Evolutionary conservation across 2,797 vertebrate species (phyloP), one percentile per base, ranked within the genome.

Genomic region (Spinus olivaceus): DNA sequence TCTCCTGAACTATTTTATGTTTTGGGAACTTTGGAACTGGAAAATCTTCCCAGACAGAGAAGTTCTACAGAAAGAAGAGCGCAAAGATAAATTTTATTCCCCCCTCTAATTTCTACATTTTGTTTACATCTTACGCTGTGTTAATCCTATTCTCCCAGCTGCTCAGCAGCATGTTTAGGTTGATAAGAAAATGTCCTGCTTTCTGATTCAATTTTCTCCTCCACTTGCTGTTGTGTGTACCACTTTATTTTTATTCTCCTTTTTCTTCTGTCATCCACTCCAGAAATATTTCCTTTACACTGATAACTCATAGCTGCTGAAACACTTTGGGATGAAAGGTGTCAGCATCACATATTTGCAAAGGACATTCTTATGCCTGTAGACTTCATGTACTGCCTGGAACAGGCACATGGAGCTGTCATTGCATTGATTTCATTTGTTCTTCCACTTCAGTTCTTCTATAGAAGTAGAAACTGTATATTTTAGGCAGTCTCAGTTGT

Each of bases 381-480:
- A 54, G 67, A 59, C 14, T 76, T 51, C 17, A 51, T 1, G 5
- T 42, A 30, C 50, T 57, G 44, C 51, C 33, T 77, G 67, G 13
- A 67, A 63, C 8, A 77, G 24, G 28, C 32, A 46, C 28, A 60
- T 16, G 54, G 66, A 91, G 14, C 22, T 74, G 41, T 32, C 42
- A 32, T 35, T 74, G 39, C 23, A 18, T 77, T 65, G 11, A 25
- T 89, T n/a, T 77, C 21, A 13, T 67, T 73, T 80, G 3, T 54
- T 73, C 89, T 71, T 88, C 11, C 42, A 53, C 39, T 80, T 93
- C 14, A 78, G 0, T 60, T 78, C 91, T 92, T 91, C 63, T 66
- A 39, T 53, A 67, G 66, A 72, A 79, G 42, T 70, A 86, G 47
- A 16, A 79, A 51, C 27, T 65, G 8, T 21, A 4, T 18, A 16